Evolutionary conservation across 2,113 vertebrate species (phyloP).

Genomic region (Pteruthius melanotis): DNA sequence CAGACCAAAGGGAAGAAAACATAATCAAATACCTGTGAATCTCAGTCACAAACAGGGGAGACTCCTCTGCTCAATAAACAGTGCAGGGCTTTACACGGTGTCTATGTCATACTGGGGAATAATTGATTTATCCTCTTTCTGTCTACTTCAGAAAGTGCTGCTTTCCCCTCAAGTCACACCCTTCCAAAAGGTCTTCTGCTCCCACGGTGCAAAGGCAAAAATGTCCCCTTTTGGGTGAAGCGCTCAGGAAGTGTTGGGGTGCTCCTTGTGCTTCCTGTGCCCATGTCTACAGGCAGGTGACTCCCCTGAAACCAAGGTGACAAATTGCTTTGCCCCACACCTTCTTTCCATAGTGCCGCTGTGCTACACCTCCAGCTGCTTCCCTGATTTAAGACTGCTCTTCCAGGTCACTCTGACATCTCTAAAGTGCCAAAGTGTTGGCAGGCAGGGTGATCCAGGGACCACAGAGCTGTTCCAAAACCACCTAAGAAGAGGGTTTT

Average conservation of each 20-base stretch:
- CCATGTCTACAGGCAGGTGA: neutral
- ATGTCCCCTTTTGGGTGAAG: neutral
- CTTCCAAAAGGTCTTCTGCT: neutral
- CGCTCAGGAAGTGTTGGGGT: fast-evolving
- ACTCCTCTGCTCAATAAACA: neutral
- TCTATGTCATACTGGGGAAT: neutral
- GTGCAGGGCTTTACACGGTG: neutral
- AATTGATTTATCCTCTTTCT: neutral
- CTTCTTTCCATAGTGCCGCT: neutral
- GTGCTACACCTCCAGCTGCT: neutral
- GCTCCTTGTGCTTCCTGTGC: neutral
- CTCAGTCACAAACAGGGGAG: neutral
- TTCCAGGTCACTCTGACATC: neutral
- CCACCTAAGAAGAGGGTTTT: neutral
- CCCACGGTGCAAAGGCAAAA: neutral
- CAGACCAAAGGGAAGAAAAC: neutral
- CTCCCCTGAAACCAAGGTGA: neutral
- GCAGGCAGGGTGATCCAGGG: neutral
- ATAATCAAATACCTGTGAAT: neutral
- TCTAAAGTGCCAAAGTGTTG: neutral
- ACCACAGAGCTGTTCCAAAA: neutral
- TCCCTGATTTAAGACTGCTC: neutral
- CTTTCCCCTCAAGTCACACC: neutral
- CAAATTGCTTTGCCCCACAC: neutral
- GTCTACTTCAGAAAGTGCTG: neutral